Evolutionary conservation across 2,888 invertebrate species (phyloP).

Genomic region (Ormyrus thymus): DNA sequence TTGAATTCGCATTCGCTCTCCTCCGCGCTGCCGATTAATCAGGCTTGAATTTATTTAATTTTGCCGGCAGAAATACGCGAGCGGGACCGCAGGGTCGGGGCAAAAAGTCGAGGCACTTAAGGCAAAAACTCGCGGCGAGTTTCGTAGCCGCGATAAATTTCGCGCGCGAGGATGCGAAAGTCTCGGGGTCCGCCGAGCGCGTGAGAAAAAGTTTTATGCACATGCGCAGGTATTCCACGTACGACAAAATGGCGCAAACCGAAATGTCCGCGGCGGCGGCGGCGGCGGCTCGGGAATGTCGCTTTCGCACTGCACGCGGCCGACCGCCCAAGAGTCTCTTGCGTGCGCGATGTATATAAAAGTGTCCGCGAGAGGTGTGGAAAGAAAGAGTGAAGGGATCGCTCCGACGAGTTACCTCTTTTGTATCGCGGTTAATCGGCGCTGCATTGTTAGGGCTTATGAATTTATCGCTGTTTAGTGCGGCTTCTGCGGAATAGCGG

Average conservation of each 20-base stretch:
- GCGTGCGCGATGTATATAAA: background rate
- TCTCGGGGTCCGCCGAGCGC: background rate
- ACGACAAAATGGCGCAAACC: constrained; percentile 43
- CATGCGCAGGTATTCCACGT: background rate
- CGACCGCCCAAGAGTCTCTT: constrained; percentile 23
- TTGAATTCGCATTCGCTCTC: too few species aligned
- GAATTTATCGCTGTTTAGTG: too few species aligned
- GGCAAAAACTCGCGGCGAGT: too few species aligned
- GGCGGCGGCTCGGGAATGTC: constrained; percentile 21
- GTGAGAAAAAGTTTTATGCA: constrained; percentile 42
- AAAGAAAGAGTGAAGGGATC: background rate
- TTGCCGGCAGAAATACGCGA: too few species aligned
- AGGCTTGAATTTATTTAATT: too few species aligned
- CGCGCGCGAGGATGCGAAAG: constrained; percentile 1
- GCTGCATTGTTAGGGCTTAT: too few species aligned
- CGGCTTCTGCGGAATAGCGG: too few species aligned
- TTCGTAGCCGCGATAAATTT: constrained; percentile 17
- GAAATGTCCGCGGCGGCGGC: constrained; percentile 15
- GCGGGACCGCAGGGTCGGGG: too few species aligned
- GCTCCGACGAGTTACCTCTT: too few species aligned
- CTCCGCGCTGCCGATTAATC: too few species aligned
- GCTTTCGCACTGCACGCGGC: background rate
- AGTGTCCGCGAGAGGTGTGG: background rate
- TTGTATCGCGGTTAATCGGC: too few species aligned
- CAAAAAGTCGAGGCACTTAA: too few species aligned